phyloP scores from a whole-genome alignment of 1,140 invertebrate genomes.

The Diabrotica undecimpunctata region DNA sequence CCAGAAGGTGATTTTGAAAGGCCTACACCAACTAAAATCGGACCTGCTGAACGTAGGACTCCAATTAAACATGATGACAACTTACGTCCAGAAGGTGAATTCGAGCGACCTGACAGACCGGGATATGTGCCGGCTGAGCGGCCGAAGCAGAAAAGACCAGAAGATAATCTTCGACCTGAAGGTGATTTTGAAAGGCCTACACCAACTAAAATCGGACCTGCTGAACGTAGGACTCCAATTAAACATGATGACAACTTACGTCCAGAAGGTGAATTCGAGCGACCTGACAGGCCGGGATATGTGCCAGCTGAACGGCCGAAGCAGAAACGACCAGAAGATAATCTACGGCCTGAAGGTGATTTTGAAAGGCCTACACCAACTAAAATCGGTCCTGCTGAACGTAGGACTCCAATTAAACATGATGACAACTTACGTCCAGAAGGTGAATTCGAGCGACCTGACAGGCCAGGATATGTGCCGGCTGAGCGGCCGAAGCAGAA shows the following conservation, averaged over 20 bases:
- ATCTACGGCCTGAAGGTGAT: slow-evolving; percentile 57
- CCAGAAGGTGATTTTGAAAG: slow-evolving; percentile 52
- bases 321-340: slow-evolving; percentile 50
- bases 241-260: slow-evolving; percentile 54
- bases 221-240: slow-evolving; percentile 58
- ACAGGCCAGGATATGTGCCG: slow-evolving; percentile 47
- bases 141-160: slow-evolving; percentile 46
- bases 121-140: slow-evolving; percentile 48
- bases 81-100: slow-evolving; percentile 58
- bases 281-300: slow-evolving; percentile 47
- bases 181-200: slow-evolving; percentile 53
- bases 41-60: slow-evolving; percentile 59
- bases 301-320: slow-evolving; percentile 48
- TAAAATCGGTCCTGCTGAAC: slow-evolving; percentile 45
- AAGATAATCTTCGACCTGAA: slow-evolving; percentile 55
- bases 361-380: slow-evolving; percentile 52
- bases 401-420: slow-evolving; percentile 41
- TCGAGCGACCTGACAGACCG: slow-evolving; percentile 49
- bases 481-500: slow-evolving; percentile 56
- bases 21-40: slow-evolving; percentile 50
- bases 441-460: slow-evolving; percentile 59
- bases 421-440: slow-evolving; percentile 55
- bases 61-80: slow-evolving; percentile 59
- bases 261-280: slow-evolving; percentile 62
- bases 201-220: slow-evolving; percentile 55